phyloP scores from a whole-genome alignment of 2,113 vertebrate species.

The Hemichromis elongatus region DNA sequence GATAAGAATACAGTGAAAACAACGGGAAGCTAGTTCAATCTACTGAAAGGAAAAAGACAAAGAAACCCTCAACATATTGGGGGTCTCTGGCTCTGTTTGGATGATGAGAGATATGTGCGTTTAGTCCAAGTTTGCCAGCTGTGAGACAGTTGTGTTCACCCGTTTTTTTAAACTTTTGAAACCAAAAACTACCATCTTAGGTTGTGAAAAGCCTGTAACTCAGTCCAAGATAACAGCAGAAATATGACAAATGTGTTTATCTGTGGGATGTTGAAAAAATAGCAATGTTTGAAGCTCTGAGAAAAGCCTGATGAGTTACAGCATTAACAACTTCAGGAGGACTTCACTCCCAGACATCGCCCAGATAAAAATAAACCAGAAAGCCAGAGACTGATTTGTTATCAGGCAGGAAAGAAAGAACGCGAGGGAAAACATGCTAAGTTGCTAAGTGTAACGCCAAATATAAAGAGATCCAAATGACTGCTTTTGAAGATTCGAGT shows the following conservation, averaged over 20 bases:
- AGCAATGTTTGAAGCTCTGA: neutral
- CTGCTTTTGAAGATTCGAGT: neutral
- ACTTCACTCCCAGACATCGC: neutral
- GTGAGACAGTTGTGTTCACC: neutral
- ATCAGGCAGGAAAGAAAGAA: neutral
- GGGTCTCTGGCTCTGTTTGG: neutral
- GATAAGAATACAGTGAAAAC: neutral
- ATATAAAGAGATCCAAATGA: neutral
- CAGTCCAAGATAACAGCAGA: neutral
- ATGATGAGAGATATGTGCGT: neutral
- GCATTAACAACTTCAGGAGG: neutral
- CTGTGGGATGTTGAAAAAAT: neutral
- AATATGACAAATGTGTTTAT: neutral
- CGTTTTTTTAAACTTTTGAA: neutral
- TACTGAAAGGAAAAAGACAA: neutral
- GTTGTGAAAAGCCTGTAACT: neutral
- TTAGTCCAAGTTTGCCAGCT: neutral
- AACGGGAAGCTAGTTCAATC: neutral
- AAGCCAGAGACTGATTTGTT: neutral
- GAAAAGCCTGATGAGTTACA: neutral
- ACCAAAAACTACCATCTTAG: neutral
- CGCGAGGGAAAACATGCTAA: neutral
- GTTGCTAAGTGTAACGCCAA: neutral
- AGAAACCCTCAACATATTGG: neutral
- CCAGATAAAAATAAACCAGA: neutral